Conservation (phyloP, 2,113 vertebrate genomes). For the Corythaixoides concolor region DNA sequence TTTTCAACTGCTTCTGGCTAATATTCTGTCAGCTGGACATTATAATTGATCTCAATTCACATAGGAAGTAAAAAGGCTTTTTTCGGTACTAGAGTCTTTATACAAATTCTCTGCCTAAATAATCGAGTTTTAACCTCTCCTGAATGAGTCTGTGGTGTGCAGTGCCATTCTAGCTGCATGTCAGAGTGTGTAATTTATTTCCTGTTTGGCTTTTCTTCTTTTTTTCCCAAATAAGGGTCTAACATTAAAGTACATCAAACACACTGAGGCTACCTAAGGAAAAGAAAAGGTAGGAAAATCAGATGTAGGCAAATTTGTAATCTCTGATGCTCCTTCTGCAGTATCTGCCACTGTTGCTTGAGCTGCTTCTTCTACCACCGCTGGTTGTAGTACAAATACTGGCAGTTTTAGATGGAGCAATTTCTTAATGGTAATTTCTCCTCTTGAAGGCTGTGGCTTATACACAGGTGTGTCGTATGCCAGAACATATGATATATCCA, state of each 20-base stretch:
- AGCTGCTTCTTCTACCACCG: background rate
- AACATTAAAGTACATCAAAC: background rate
- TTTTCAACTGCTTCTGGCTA: background rate
- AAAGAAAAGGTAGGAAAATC: background rate
- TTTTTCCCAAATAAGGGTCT: background rate
- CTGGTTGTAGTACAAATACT: background rate
- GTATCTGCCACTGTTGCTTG: background rate
- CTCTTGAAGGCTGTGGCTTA: background rate
- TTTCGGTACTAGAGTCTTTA: background rate
- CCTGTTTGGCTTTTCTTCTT: background rate
- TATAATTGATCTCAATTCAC: conserved; percentile 25
- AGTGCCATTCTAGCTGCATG: background rate
- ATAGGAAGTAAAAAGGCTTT: background rate
- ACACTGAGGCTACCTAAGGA: background rate
- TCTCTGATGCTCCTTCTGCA: background rate
- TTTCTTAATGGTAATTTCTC: background rate
- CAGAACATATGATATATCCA: background rate
- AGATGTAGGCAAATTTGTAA: background rate
- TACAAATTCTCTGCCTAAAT: background rate
- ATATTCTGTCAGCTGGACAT: background rate
- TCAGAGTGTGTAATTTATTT: background rate
- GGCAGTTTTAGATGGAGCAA: background rate
- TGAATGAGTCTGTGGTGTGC: background rate
- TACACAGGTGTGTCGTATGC: background rate
- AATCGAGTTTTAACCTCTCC: background rate